Conservation (phyloP, 2,797 vertebrate species). For the Chaetodon trifasciatus region DNA sequence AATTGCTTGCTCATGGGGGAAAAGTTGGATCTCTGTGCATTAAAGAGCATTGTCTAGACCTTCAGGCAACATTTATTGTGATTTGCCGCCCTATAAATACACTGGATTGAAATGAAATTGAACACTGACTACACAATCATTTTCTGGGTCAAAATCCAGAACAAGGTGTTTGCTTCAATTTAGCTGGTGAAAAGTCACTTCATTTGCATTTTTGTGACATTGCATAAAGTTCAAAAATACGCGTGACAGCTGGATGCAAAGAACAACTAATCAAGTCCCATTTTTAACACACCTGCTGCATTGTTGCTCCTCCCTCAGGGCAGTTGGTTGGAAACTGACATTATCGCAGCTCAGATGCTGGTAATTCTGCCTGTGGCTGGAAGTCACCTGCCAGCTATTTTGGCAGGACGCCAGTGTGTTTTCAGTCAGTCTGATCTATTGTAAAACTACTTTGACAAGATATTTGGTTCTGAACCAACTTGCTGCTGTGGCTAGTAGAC, state of each 20-base stretch:
- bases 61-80: too few relatives aligned
- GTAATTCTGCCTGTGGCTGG: conserved; percentile 61
- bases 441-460: conserved; percentile 48
- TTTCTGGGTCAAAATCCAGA: background rate
- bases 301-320: conserved; percentile 54
- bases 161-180: conserved; percentile 2
- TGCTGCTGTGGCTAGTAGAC: conserved; percentile 41
- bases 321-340: conserved; percentile 77
- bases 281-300: conserved; percentile 82
- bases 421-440: conserved; percentile 52
- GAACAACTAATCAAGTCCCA: conserved; percentile 74
- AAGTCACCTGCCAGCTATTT: conserved; percentile 55
- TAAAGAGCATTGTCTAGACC: too few relatives aligned
- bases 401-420: conserved; percentile 58
- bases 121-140: background rate
- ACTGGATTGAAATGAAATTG: too few relatives aligned
- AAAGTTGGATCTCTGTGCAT: too few relatives aligned
- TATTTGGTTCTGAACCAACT: conserved; percentile 62
- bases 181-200: conserved; percentile 1
- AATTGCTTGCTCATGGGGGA: too few relatives aligned
- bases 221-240: conserved; percentile 25
- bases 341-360: conserved; percentile 50
- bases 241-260: conserved; percentile 70
- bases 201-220: conserved; percentile 7
- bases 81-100: too few relatives aligned